These are phyloP conservation scores for Heliconius himera DNA, from an alignment of 1,140 invertebrate species.

Conservation along the genomic window DNA sequence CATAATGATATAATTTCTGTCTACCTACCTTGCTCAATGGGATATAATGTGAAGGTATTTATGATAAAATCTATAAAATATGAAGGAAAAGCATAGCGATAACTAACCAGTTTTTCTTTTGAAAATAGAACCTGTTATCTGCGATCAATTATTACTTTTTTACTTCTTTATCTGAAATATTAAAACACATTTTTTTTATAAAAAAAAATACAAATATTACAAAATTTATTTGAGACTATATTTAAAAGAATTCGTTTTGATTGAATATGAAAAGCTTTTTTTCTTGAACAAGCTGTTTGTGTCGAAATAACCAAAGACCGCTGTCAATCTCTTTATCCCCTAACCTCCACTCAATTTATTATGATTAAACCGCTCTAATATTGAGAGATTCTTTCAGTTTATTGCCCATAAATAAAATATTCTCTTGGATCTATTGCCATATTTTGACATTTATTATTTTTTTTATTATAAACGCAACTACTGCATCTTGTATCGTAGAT, in stretches of 20 bases:
- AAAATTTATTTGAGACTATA: not conserved
- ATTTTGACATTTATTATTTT: conserved; percentile 9
- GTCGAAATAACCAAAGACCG: conserved; percentile 45
- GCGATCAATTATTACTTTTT: not conserved
- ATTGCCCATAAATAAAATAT: conserved; percentile 33
- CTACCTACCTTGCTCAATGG: too few species aligned
- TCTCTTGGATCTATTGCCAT: not conserved
- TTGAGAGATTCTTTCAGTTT: conserved; percentile 46
- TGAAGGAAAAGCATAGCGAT: too few species aligned
- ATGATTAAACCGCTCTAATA: conserved; percentile 55
- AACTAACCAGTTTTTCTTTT: too few species aligned
- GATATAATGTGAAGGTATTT: too few species aligned
- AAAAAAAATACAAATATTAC: not conserved
- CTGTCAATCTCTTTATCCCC: conserved; percentile 65
- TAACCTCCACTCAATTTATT: conserved; percentile 68
- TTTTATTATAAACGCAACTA: conserved; percentile 15
- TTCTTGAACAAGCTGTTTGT: conserved; percentile 16
- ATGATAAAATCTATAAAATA: too few species aligned
- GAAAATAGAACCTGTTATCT: not conserved
- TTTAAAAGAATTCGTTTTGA: too few species aligned
- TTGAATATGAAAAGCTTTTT: not conserved
- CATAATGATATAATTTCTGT: too few species aligned
- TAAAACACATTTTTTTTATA: not conserved
- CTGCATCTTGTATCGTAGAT: not conserved
- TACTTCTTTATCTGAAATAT: not conserved